Base-by-base conservation (phyloP, 2,888 invertebrate genomes). In the Crematogaster levior region DNA sequence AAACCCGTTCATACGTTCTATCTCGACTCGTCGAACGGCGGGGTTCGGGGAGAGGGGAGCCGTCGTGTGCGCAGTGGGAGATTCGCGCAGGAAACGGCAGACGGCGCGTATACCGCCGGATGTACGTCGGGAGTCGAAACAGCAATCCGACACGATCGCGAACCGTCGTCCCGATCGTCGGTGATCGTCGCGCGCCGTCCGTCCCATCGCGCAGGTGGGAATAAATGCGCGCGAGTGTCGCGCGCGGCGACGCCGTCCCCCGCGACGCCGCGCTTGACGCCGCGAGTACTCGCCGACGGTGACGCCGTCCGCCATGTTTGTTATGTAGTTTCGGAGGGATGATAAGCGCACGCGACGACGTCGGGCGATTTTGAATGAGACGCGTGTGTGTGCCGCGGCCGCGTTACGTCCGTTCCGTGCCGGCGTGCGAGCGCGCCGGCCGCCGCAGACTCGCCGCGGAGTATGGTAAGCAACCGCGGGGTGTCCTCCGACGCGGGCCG, bases 231-330 rank as follows among this genome's bases (percentile, higher is more conserved):
- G 65, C 9, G 27, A 5, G 15, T 7, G 1, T 1, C 56, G 18
- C 3, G 12, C 53, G 40, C 40, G 27, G 7, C 6, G 18, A 3
- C 18, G 43, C 12, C 5, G 1, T 21, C 27, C 15, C 3, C 21
- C 7, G 43, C 30, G 53, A 65, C 61, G 43, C 9, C 51, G 27
- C 74, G 58, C 65, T 82, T 82, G 83, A 83, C 70, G 37, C 37
- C 73, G 65, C 53, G 84, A 86, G 90, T 88, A 82, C 87, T 86
- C 79, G 84, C 34, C 61, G 43, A 68, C 84, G 86, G 90, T 85
- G 93, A 92, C 93, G 93, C 92, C 89, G 89, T 88, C 89, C 89
- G 93, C 94, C 94, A 94, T 94, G 90, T 93, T 94, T 93, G 93
- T 93, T 94, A 91, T 94, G 91, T 92, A 92, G 92, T 93, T 93